A percentile compares a stretch with the other conserved stretches of the same genome.
Evolutionary conservation across 2,888 invertebrate genomes (phyloP).

Genomic region (Pseudococcus jackbeardsleyi): DNA sequence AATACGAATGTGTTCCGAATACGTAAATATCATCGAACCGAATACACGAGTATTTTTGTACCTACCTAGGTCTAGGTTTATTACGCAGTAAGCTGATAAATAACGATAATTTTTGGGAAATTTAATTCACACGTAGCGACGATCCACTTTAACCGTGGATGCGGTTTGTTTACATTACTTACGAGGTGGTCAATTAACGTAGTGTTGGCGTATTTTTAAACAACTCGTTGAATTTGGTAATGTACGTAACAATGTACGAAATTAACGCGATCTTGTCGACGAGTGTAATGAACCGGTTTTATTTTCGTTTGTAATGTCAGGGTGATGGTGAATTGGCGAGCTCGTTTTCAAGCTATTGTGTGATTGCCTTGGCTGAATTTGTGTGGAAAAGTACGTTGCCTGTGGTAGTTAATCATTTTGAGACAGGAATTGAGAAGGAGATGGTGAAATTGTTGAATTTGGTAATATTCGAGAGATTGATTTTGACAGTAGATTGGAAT

Average conservation of each 20-base stretch:
- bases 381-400: too few relatives aligned
- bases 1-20: neutral
- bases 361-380: neutral
- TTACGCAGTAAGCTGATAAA: neutral
- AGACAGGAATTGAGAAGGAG: too few relatives aligned
- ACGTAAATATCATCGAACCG: neutral
- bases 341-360: neutral
- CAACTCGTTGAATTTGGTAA: neutral
- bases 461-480: too few relatives aligned
- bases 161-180: neutral
- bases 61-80: too few relatives aligned
- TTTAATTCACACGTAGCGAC: neutral
- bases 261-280: neutral
- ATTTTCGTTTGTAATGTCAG: neutral
- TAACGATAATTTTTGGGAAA: constrained; percentile 18
- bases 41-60: neutral
- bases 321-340: neutral
- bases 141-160: neutral
- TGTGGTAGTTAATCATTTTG: too few relatives aligned
- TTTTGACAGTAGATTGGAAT: too few relatives aligned
- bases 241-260: neutral
- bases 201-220: neutral
- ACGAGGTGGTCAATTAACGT: neutral
- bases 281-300: constrained; percentile 1
- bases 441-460: too few relatives aligned